Percentiles rank a stretch among this genome's conserved stretches.
Evolutionary conservation across 1,140 invertebrate genomes (phyloP).

Genomic region (Catajapyx aquilonaris): DNA sequence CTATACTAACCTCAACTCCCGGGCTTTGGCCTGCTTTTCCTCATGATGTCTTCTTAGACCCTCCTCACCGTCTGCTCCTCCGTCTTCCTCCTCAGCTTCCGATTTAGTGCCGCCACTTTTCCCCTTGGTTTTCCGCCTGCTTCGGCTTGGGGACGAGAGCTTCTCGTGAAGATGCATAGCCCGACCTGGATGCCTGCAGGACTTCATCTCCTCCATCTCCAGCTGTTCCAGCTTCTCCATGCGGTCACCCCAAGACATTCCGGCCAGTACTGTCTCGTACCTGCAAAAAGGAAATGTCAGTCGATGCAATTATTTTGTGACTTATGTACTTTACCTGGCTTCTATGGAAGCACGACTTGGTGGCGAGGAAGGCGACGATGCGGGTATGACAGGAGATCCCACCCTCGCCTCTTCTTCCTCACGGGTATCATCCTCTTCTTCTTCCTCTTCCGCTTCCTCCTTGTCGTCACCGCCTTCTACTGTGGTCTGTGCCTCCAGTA

Average conservation of each 20-base stretch:
- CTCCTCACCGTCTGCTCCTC: too few relatives aligned
- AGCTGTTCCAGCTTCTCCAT: conserved; percentile 55
- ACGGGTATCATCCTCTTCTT: conserved; percentile 9
- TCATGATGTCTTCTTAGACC: too few relatives aligned
- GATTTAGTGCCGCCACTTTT: too few relatives aligned
- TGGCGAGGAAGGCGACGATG: conserved; percentile 2
- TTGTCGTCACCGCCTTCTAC: conserved; percentile 37
- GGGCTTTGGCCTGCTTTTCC: conserved; percentile 49
- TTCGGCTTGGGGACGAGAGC: conserved; percentile 68
- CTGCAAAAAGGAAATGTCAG: conserved; percentile 4
- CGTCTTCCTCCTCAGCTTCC: too few relatives aligned
- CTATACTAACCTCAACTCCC: conserved; percentile 23
- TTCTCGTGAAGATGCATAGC: conserved; percentile 83
- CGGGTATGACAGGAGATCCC: conserved; percentile 8
- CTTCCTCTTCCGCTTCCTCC: conserved; percentile 30
- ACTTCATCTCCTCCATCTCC: conserved; percentile 47
- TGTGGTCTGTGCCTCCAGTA: conserved; percentile 46
- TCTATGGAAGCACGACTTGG: conserved; percentile 2
- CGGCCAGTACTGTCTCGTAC: conserved; percentile 11
- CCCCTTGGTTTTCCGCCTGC: conserved; percentile 57
- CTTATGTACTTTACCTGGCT: conserved; percentile 3
- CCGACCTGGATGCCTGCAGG: conserved; percentile 66
- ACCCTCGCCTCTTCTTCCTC: conserved; percentile 20
- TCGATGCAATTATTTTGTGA: background rate
- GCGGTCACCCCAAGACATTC: conserved; percentile 56